Base-by-base conservation (phyloP, 2,113 vertebrate genomes). In the Saimiri boliviensis region DNA sequence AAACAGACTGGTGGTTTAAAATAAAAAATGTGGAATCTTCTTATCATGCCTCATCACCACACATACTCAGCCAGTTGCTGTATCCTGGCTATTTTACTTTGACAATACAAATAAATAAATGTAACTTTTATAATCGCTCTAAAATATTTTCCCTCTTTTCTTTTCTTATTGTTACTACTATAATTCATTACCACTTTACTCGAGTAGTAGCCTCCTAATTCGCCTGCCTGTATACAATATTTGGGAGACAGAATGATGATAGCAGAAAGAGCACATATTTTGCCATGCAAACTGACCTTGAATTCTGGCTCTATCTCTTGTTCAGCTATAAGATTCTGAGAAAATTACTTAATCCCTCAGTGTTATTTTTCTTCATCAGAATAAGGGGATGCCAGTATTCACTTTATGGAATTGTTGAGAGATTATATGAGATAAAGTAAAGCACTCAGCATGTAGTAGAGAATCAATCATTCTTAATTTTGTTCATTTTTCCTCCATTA, bases 51-150 rank as follows among this genome's bases (percentile, higher is more conserved):
- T 23, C 19, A 7, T 83, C 16, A 58, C 6, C 13, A 60, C 27
- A 56, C 27, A 52, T 45, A 76, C 74, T 90, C 13, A 58, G 35
- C 37, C 42, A n/a, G 19, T 76, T 84, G 56, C n/a, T 77, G 2
- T 77, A 82, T 83, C 14, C 40, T 56, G 32, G 54, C 5, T 27
- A 5, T 92, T 91, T 89, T 95, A 84, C n/a, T 96, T 86, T 92
- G 73, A 35, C 71, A 76, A 25, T 66, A 56, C 90, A 94, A 95
- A 83, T 68, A 96, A 77, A 91, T 58, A 85, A 73, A 40, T 35
- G 49, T 63, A 80, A 80, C 35, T 93, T 84, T 56, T 77, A 81
- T 58, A 79, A 45, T 91, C 27, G 90, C 56, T 92, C 35, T 56
- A 91, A 88, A 90, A 71, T 94, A 27, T 66, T n/a, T 70, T 63